These are phyloP conservation scores for Lagorchestes hirsutus DNA, from an alignment of 2,797 vertebrate species.

Conservation along the genomic window DNA sequence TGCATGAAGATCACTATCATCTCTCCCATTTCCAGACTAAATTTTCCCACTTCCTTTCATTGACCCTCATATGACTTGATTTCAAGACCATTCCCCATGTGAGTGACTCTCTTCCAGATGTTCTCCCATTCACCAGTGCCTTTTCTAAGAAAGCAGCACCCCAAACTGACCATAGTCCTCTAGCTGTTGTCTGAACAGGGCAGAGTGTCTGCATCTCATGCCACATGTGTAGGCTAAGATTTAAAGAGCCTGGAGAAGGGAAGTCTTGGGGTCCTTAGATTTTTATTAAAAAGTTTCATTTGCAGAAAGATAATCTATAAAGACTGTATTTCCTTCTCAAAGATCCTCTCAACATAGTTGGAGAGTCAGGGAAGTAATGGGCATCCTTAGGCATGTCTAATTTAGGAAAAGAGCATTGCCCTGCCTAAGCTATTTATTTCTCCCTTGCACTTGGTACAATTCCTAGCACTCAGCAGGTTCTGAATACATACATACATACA, in stretches of 20 bases:
- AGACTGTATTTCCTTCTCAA: not conserved
- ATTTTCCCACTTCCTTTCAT: not conserved
- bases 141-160: not conserved
- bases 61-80: not conserved
- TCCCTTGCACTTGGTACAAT: not conserved
- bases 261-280: not conserved
- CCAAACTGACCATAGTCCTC: not conserved
- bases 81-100: not conserved
- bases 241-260: not conserved
- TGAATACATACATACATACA: not conserved
- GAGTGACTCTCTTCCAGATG: not conserved
- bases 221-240: not conserved
- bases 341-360: not conserved
- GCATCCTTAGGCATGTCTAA: not conserved
- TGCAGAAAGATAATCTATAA: not conserved
- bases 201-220: not conserved
- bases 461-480: not conserved
- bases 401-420: not conserved
- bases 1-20: not conserved
- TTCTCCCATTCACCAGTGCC: not conserved
- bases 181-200: not conserved
- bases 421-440: not conserved
- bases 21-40: not conserved
- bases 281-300: not conserved
- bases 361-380: not conserved